A percentile compares a stretch with the other conserved stretches of the same genome.
These are phyloP conservation scores for Dipodomys merriami DNA, from an alignment of 2,113 vertebrate genomes.

Conservation along the genomic window DNA sequence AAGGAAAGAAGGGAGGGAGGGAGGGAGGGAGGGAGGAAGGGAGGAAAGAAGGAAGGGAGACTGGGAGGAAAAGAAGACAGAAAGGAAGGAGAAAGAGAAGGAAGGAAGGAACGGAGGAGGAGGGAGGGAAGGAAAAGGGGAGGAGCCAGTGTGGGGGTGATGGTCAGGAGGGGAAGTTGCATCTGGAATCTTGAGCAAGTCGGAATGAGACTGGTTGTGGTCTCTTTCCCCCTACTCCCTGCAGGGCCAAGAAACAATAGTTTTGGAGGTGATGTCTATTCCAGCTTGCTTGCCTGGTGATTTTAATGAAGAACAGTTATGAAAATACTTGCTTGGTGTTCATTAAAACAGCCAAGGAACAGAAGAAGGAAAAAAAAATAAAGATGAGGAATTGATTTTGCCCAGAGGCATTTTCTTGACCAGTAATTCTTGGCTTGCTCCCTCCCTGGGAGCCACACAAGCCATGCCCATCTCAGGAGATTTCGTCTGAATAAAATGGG, in stretches of 20 bases:
- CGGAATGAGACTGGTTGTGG: neutral
- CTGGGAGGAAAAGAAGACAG: too few relatives aligned
- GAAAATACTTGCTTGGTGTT: conserved; percentile 76
- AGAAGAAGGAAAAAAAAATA: conserved; percentile 70
- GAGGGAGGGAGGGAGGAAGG: too few relatives aligned
- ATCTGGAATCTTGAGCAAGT: neutral
- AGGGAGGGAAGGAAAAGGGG: neutral
- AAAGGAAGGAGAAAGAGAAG: neutral
- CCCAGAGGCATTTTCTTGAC: too few relatives aligned
- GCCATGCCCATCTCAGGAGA: conserved; percentile 46
- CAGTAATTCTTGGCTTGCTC: conserved; percentile 36
- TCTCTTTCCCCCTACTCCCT: neutral
- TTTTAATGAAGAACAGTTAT: conserved; percentile 79
- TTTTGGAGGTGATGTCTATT: neutral
- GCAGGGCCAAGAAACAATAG: neutral
- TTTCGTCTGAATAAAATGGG: conserved; percentile 49
- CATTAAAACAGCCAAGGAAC: conserved; percentile 63
- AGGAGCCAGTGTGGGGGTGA: neutral
- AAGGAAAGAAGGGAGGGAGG: too few relatives aligned
- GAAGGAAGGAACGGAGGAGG: neutral
- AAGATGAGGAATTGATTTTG: conserved; percentile 62
- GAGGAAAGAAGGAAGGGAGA: neutral
- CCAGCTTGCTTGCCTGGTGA: neutral
- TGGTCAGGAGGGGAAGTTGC: neutral
- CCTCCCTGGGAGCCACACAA: neutral